Base-by-base conservation (phyloP, 2,888 invertebrate species). In the Tenodera sinensis region DNA sequence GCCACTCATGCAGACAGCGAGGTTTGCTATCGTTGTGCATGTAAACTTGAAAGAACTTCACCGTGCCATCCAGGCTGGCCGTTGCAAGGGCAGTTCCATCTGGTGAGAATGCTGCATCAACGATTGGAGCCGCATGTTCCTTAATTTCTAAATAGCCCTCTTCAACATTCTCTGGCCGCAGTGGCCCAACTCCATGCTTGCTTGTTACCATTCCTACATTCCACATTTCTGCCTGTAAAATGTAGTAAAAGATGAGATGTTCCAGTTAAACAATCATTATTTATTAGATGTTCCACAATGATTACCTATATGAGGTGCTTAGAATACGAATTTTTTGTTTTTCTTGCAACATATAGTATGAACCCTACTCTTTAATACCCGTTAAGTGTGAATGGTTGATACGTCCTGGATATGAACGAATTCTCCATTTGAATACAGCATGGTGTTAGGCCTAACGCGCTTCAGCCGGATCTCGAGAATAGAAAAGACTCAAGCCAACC, bases 61-160 rank as follows among this genome's bases (percentile, higher is more conserved):
- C 97, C 92, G 96, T 95, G 88, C 99, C 99, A 93, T 98, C 98
- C 0, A 95, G 94, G 92, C 97, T 96, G 54, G 98, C 98, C 83
- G 98, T 97, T 84, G 98, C 98, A 89, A 99, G 95, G 15, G 98
- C 98, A 28, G 98, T 97, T 54, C 98, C 99, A 94, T 99, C 99
- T 0, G 98, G 98, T 84, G 98, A 98, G 93, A 99, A 97, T 81
- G 97, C 96, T 20, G 98, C 98, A 94, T 98, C 97, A 27, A 97
- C 96, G 87, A 98, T 96, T 30, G 95, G 94, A 92, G 95, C 94
- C 0, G 94, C 93, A 92, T 96, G 96, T 90, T 95, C 95, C 90
- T 93, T 94, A 89, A 96, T 95, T 92, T 95, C 95, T 88, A 95
- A 93, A 91, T 93, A 94, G n/a, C 94, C 94, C 82, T 94, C 94